Conservation (phyloP, 2,888 invertebrate species). For the Heliconius charithonia region DNA sequence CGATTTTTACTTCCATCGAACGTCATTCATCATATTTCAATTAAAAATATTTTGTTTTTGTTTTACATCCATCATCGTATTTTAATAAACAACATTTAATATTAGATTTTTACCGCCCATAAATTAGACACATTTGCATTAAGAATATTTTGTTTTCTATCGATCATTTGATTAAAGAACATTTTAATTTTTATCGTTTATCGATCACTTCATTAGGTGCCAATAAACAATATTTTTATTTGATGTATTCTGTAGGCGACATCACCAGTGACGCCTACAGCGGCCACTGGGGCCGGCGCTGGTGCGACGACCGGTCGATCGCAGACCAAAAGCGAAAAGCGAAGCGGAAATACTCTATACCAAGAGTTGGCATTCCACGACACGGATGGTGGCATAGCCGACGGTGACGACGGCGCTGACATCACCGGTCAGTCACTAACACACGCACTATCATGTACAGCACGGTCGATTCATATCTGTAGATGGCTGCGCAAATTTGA, state of each 20-base stretch:
- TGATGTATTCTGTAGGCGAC: constrained; percentile 70
- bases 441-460: no score
- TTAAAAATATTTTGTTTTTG: no score
- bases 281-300: constrained; percentile 38
- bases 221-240: neutral
- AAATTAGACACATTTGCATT: no score
- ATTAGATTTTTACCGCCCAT: no score
- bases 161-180: no score
- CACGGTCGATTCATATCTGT: no score
- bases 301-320: constrained; percentile 67
- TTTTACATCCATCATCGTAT: neutral
- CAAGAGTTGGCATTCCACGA: constrained; percentile 97
- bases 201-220: neutral
- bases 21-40: no score
- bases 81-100: neutral
- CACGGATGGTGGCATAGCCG: constrained; percentile 92
- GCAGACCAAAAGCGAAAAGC: constrained; percentile 92
- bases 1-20: no score
- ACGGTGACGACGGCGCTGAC: constrained; percentile 89
- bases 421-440: constrained; percentile 90
- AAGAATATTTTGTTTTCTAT: neutral
- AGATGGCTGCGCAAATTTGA: no score
- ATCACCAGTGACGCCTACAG: constrained; percentile 73
- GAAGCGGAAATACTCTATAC: constrained; percentile 95
- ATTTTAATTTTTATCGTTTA: neutral